A percentile compares a stretch with the other conserved stretches of the same genome.
Evolutionary conservation across 2,888 invertebrate genomes (phyloP).

Genomic region (Folsomia candida): DNA sequence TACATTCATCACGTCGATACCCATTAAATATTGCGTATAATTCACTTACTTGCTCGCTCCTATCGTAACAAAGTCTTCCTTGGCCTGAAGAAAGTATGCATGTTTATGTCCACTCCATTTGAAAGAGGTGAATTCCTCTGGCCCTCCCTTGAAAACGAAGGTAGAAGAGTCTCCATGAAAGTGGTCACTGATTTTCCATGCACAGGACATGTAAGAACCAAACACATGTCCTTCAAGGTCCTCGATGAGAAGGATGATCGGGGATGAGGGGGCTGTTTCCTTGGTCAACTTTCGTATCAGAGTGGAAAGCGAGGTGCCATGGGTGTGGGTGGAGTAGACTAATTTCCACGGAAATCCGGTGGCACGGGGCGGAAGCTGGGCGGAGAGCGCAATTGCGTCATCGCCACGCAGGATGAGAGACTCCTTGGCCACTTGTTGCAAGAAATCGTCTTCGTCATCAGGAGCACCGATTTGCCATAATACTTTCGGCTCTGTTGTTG

Average conservation of each 20-base stretch:
- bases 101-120: neutral
- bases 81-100: neutral
- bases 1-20: too few species aligned
- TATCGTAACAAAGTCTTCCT: neutral
- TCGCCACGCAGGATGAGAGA: neutral
- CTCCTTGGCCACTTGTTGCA: too few species aligned
- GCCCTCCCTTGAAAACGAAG: neutral
- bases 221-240: neutral
- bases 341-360: neutral
- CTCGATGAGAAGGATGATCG: neutral
- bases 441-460: too few species aligned
- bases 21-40: neutral
- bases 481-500: too few species aligned
- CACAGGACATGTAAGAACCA: neutral
- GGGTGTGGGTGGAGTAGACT: neutral
- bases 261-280: neutral
- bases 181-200: neutral
- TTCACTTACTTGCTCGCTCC: neutral
- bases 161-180: neutral
- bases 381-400: neutral
- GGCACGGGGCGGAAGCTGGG: neutral
- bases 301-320: neutral
- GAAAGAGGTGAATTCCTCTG: neutral
- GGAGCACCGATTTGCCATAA: too few species aligned
- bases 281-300: neutral